These are phyloP conservation scores for Pao palembangensis DNA, from an alignment of 2,113 vertebrate genomes.

Conservation along the genomic window DNA sequence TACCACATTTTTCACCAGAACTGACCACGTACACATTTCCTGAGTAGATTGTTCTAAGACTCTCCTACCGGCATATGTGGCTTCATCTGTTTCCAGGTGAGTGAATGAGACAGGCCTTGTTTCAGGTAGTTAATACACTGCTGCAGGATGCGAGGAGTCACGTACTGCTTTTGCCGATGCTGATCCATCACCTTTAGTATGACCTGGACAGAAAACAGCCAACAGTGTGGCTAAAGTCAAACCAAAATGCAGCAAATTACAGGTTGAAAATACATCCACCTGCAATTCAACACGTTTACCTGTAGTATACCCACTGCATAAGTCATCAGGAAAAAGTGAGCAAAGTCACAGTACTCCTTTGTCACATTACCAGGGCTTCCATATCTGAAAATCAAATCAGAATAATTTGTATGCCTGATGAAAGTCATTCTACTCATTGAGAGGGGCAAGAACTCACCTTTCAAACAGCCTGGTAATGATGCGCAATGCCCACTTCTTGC, in stretches of 20 bases:
- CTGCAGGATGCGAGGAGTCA: constrained; percentile 91
- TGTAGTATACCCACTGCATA: constrained; percentile 94
- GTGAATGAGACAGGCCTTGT: constrained; percentile 85
- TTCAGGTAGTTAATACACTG: constrained; percentile 89
- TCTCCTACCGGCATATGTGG: constrained; percentile 88
- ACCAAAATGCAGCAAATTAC: neutral
- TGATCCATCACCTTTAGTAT: constrained; percentile 92
- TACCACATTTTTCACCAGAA: too few species aligned
- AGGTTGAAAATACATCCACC: too few species aligned
- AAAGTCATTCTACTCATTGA: neutral
- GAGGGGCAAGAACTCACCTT: constrained; percentile 73
- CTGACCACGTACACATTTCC: too few species aligned
- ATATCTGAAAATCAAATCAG: constrained; percentile 73
- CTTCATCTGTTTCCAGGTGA: constrained; percentile 97
- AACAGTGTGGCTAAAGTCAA: neutral
- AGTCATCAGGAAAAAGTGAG: constrained; percentile 93
- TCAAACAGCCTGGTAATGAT: constrained; percentile 92
- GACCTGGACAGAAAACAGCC: constrained; percentile 69
- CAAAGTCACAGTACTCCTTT: constrained; percentile 96
- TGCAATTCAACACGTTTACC: constrained; percentile 62
- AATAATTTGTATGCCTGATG: too few species aligned
- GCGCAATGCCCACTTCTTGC: constrained; percentile 96
- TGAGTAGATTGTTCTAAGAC: neutral
- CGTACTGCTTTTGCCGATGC: constrained; percentile 86
- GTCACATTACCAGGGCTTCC: constrained; percentile 97